A percentile compares a stretch with the other conserved stretches of the same genome.
Evolutionary conservation across 2,113 vertebrate species (phyloP).

Genomic region (Pterophyllum scalare): DNA sequence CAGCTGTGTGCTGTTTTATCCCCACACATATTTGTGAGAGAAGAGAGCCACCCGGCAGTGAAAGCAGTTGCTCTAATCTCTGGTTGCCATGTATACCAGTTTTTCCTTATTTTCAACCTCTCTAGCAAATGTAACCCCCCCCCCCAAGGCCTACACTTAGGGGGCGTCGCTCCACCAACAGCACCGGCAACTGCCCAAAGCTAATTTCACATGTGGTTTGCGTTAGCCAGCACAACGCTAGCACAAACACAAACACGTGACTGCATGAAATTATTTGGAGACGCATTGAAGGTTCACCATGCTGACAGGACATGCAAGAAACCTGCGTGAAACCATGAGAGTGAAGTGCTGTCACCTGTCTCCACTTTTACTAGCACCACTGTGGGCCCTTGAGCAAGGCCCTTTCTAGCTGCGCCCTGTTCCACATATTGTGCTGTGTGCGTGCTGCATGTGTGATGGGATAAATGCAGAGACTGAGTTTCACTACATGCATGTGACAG

Average conservation of each 20-base stretch:
- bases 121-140: slow-evolving; percentile 46
- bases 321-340: background rate
- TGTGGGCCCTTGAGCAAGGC: too few species aligned
- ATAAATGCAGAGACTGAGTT: too few species aligned
- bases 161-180: slow-evolving; percentile 42
- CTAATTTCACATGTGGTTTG: slow-evolving; percentile 69
- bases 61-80: slow-evolving; percentile 54
- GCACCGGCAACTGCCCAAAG: slow-evolving; percentile 53
- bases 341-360: too few species aligned
- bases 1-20: slow-evolving; percentile 67
- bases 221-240: slow-evolving; percentile 48
- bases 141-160: slow-evolving; percentile 40
- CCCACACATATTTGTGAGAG: background rate
- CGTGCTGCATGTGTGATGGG: too few species aligned
- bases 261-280: slow-evolving; percentile 48
- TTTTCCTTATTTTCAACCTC: slow-evolving; percentile 54
- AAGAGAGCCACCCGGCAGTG: slow-evolving; percentile 29
- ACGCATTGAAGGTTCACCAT: slow-evolving; percentile 38
- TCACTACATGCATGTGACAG: too few species aligned
- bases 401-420: too few species aligned
- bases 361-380: too few species aligned
- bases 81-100: slow-evolving; percentile 65
- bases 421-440: too few species aligned
- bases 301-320: slow-evolving; percentile 19
- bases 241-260: slow-evolving; percentile 8